These are phyloP conservation scores for Crotalus helleri DNA, from an alignment of 2,113 vertebrate species.

Conservation along the genomic window DNA sequence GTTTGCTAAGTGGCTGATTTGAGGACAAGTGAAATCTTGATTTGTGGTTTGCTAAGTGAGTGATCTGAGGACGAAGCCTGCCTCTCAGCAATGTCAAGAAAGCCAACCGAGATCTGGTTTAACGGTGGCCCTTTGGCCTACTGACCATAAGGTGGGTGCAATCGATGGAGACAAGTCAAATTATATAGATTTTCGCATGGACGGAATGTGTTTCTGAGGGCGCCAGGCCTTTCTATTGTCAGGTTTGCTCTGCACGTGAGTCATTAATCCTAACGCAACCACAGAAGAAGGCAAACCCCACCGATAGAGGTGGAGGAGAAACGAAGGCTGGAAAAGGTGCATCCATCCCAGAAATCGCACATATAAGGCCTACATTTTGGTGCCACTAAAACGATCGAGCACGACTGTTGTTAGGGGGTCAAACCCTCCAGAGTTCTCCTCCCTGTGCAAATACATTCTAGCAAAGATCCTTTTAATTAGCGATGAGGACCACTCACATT, in stretches of 20 bases:
- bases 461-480: background rate
- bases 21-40: background rate
- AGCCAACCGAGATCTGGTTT: background rate
- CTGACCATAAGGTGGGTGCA: background rate
- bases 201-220: background rate
- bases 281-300: background rate
- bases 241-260: background rate
- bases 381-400: background rate
- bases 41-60: background rate
- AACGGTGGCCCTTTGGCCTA: background rate
- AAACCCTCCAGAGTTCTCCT: background rate
- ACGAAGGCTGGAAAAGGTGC: background rate
- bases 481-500: too few relatives aligned
- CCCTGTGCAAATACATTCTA: background rate
- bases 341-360: background rate
- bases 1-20: background rate
- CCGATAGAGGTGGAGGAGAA: background rate
- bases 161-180: background rate
- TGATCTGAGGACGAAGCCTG: background rate
- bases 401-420: background rate
- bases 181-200: background rate
- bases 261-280: background rate
- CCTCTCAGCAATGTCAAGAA: background rate
- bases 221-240: background rate
- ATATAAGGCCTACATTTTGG: background rate